Evolutionary conservation across 1,140 invertebrate species (phyloP).

Genomic region (Hermatobates lingyangjiaoensis): DNA sequence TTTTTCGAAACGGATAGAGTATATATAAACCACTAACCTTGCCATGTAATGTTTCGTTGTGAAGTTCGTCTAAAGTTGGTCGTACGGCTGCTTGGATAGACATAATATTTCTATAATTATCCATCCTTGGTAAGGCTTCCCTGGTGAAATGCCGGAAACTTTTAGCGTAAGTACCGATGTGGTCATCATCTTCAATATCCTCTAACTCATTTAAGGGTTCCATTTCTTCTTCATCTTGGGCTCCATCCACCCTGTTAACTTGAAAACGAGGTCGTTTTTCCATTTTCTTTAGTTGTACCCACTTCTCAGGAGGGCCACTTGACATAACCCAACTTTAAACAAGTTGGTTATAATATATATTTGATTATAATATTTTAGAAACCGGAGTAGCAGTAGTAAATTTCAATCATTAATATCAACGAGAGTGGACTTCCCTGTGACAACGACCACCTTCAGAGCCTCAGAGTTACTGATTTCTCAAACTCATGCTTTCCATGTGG

Average conservation of each 20-base stretch:
- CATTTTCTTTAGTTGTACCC: conserved; percentile 6
- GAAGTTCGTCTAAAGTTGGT: conserved; percentile 82
- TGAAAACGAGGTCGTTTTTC: conserved; percentile 31
- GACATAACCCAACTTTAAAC: too few relatives aligned
- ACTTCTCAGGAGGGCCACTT: too few relatives aligned
- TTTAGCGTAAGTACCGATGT: conserved; percentile 56
- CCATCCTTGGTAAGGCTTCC: conserved; percentile 73
- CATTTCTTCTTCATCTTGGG: conserved; percentile 23
- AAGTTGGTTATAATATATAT: too few relatives aligned
- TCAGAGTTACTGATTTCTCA: too few relatives aligned
- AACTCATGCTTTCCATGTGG: too few relatives aligned
- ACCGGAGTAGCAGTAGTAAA: too few relatives aligned
- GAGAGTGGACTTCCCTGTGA: too few relatives aligned
- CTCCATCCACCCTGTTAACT: conserved; percentile 34
- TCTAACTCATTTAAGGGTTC: conserved; percentile 21
- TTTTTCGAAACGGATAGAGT: neutral
- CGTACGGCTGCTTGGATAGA: conserved; percentile 68
- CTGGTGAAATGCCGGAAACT: conserved; percentile 74
- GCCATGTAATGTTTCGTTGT: conserved; percentile 59
- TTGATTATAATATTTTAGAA: too few relatives aligned
- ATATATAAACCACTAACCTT: conserved; percentile 35
- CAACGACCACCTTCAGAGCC: too few relatives aligned
- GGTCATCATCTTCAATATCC: conserved; percentile 22
- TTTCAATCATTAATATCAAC: too few relatives aligned
- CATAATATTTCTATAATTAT: conserved; percentile 87